These are phyloP conservation scores for Olivierus martensii DNA, from an alignment of 1,140 invertebrate species.

Conservation along the genomic window DNA sequence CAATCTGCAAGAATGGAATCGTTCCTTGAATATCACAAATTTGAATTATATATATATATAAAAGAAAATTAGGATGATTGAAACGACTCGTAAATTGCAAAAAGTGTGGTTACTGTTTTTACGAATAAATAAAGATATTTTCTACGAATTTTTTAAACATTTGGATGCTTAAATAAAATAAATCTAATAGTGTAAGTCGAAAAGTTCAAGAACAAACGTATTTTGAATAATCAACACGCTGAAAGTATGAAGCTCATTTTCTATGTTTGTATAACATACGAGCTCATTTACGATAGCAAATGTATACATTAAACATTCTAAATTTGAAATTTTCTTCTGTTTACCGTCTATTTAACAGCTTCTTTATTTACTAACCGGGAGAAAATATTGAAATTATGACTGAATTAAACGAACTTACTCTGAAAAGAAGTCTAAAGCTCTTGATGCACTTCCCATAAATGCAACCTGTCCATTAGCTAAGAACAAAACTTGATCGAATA, in stretches of 20 bases:
- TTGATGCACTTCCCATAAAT: conserved; percentile 59
- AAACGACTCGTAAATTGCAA: too few relatives aligned
- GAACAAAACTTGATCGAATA: conserved; percentile 81
- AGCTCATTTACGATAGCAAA: too few relatives aligned
- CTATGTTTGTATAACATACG: too few relatives aligned
- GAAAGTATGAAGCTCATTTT: neutral
- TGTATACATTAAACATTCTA: too few relatives aligned
- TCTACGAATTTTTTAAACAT: too few relatives aligned
- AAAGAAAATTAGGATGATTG: too few relatives aligned
- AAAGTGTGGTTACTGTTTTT: too few relatives aligned
- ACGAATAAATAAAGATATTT: too few relatives aligned
- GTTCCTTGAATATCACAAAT: too few relatives aligned
- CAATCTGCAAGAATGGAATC: too few relatives aligned
- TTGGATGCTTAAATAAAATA: neutral
- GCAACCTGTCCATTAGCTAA: conserved; percentile 86
- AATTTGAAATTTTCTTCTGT: too few relatives aligned
- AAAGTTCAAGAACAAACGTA: neutral
- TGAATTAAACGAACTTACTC: neutral
- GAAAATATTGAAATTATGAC: neutral
- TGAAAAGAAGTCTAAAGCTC: neutral
- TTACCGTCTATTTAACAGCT: neutral
- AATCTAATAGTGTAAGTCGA: neutral
- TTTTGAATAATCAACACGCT: neutral
- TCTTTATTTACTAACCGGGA: neutral
- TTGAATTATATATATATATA: too few relatives aligned